A percentile compares a stretch with the other conserved stretches of the same genome.
Evolutionary conservation across 2,797 vertebrate species (phyloP).

Genomic region (Halcyon chelicuti): DNA sequence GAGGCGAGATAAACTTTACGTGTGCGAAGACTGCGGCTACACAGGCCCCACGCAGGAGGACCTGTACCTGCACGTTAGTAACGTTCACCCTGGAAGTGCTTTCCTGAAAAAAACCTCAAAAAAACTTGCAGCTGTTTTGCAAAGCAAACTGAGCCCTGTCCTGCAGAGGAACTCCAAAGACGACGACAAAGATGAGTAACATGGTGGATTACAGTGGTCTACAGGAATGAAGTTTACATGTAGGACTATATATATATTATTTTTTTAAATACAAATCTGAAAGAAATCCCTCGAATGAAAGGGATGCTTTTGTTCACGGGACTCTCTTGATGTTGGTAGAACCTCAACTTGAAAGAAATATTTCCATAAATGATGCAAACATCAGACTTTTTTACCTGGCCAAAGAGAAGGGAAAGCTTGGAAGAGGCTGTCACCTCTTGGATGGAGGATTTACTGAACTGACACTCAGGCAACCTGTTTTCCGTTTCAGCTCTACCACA

Average conservation of each 20-base stretch:
- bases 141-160: slow-evolving; percentile 77
- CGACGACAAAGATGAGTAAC: slow-evolving; percentile 67
- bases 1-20: slow-evolving; percentile 84
- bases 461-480: not conserved
- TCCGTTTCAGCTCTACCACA: not conserved
- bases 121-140: slow-evolving; percentile 81
- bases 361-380: not conserved
- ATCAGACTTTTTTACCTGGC: not conserved
- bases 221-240: slow-evolving; percentile 29
- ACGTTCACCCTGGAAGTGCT: slow-evolving; percentile 78
- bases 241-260: slow-evolving; percentile 1
- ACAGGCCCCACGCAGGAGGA: slow-evolving; percentile 84
- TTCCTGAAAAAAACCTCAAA: slow-evolving; percentile 86
- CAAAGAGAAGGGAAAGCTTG: not conserved
- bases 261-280: not conserved
- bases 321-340: not conserved
- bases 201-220: not conserved
- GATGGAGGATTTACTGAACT: not conserved
- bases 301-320: not conserved
- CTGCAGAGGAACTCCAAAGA: slow-evolving; percentile 64
- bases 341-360: slow-evolving; percentile 13
- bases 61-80: slow-evolving; percentile 81
- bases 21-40: slow-evolving; percentile 87
- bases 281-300: not conserved
- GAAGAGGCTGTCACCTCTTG: not conserved